Conservation (phyloP, 2,888 invertebrate species). For the Meteorus colon region DNA sequence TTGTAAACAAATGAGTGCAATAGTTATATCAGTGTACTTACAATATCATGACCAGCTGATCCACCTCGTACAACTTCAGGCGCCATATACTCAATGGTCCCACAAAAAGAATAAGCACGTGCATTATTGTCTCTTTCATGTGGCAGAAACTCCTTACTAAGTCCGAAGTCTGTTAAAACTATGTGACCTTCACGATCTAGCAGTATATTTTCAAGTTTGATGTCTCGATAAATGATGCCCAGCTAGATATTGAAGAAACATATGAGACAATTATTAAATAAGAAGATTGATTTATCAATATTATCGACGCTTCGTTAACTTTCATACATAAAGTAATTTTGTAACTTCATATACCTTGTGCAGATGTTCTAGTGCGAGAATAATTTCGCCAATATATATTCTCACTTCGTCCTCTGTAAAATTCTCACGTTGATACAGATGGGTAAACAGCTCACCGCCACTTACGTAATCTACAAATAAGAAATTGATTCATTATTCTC, state of each 20-base stretch:
- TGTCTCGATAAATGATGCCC: constrained; percentile 98
- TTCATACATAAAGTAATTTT: neutral
- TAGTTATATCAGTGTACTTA: constrained; percentile 76
- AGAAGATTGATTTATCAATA: neutral
- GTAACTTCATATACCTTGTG: constrained; percentile 83
- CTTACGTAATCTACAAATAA: constrained; percentile 92
- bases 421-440: constrained; percentile 94
- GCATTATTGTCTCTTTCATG: constrained; percentile 81
- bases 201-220: constrained; percentile 97
- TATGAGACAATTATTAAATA: too few species aligned
- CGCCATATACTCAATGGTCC: constrained; percentile 99
- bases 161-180: constrained; percentile 97
- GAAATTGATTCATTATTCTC: constrained; percentile 41
- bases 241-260: constrained; percentile 73
- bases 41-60: constrained; percentile 93
- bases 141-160: constrained; percentile 93
- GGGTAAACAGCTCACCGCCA: constrained; percentile 98
- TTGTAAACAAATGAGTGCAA: neutral
- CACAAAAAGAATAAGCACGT: constrained; percentile 97
- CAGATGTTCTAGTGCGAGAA: constrained; percentile 94
- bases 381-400: constrained; percentile 96
- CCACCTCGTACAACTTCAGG: constrained; percentile 88
- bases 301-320: neutral
- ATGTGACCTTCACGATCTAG: constrained; percentile 96
- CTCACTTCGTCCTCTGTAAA: constrained; percentile 93